phyloP scores from a whole-genome alignment of 2,888 invertebrate genomes.

The Keiferia lycopersicella region DNA sequence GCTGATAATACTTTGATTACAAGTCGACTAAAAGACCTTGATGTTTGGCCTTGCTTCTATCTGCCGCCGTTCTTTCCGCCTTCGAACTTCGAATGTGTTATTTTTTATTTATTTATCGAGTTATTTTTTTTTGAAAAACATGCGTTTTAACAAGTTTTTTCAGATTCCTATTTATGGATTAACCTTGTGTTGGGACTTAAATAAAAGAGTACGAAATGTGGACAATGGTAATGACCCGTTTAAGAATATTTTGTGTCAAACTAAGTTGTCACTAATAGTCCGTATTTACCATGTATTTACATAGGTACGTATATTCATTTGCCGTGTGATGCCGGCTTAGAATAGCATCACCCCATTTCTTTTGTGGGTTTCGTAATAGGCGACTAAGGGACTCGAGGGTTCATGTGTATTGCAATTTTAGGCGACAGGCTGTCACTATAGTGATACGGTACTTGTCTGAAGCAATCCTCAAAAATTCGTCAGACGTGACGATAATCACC shows the following conservation, averaged over 20 bases:
- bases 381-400: too few relatives aligned
- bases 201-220: neutral
- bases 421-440: too few relatives aligned
- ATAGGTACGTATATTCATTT: too few relatives aligned
- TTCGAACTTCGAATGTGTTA: constrained; percentile 74
- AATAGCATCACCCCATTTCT: too few relatives aligned
- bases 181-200: neutral
- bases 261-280: neutral
- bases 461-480: too few relatives aligned
- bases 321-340: too few relatives aligned
- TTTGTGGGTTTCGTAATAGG: too few relatives aligned
- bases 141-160: constrained; percentile 3
- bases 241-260: neutral
- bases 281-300: too few relatives aligned
- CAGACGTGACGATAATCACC: too few relatives aligned
- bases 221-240: constrained; percentile 12
- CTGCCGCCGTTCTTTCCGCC: constrained; percentile 79
- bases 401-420: too few relatives aligned
- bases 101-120: constrained; percentile 52
- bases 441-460: too few relatives aligned
- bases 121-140: constrained; percentile 36
- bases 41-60: constrained; percentile 72
- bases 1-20: constrained; percentile 36
- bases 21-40: constrained; percentile 59
- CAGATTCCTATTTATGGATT: constrained; percentile 15